A percentile compares a stretch with the other conserved stretches of the same genome.
Evolutionary conservation across 2,888 invertebrate species (phyloP).

Genomic region (Trileptium ribeirensis): DNA sequence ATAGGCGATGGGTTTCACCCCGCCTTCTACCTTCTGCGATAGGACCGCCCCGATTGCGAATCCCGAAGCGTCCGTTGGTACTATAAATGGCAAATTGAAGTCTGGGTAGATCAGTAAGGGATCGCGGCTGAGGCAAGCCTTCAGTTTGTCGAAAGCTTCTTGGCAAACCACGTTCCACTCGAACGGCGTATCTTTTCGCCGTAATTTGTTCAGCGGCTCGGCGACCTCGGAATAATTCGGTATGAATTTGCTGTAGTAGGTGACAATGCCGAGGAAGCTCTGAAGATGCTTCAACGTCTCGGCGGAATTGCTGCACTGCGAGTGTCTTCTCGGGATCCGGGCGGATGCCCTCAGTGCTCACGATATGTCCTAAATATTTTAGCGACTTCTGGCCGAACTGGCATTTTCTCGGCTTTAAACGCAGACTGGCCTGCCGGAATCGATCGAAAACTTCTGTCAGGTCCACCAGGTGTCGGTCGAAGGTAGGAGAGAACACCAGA

Average conservation of each 20-base stretch:
- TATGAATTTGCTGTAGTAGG: constrained; percentile 31
- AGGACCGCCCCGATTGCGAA: constrained; percentile 42
- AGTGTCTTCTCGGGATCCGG: constrained; percentile 28
- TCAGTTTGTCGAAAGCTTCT: constrained; percentile 29
- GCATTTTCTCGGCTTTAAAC: constrained; percentile 36
- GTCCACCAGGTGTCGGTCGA: no score
- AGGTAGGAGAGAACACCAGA: constrained; percentile 32
- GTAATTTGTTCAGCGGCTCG: constrained; percentile 34
- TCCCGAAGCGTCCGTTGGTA: constrained; percentile 40
- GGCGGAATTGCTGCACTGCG: constrained; percentile 28
- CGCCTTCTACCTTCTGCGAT: constrained; percentile 30
- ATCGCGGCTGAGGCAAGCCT: constrained; percentile 12
- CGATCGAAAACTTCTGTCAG: no score
- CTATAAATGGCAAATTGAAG: constrained; percentile 28
- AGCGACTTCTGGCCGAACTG: constrained; percentile 14
- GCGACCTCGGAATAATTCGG: constrained; percentile 32
- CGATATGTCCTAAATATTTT: constrained; percentile 29
- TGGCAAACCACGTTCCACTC: constrained; percentile 28
- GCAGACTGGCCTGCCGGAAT: no score
- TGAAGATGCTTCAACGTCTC: no score
- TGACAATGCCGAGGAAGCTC: constrained; percentile 36
- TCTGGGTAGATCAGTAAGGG: constrained; percentile 37
- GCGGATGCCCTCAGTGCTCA: constrained; percentile 18
- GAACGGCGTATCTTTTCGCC: constrained; percentile 32
- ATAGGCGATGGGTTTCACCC: constrained; percentile 37